Evolutionary conservation across 2,888 invertebrate species (phyloP).

Genomic region (Brassicogethes aeneus): DNA sequence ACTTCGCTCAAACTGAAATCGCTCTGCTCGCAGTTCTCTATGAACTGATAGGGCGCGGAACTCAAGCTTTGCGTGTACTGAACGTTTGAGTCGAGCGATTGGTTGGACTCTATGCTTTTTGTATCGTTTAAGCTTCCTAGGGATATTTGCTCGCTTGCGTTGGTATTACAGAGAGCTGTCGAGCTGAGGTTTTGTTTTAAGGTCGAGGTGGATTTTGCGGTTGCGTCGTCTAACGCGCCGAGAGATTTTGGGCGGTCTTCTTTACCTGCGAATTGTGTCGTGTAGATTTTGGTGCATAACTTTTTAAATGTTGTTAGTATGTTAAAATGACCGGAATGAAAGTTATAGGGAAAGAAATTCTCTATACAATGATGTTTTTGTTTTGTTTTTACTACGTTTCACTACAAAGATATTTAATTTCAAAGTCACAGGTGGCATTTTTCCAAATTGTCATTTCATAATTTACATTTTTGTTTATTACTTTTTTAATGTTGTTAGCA

Average conservation of each 20-base stretch:
- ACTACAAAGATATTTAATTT: no score
- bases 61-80: constrained; percentile 29
- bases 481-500: no score
- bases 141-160: constrained; percentile 25
- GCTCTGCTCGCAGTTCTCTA: constrained; percentile 27
- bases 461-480: no score
- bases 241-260: constrained; percentile 35
- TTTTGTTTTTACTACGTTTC: no score
- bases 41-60: constrained; percentile 28
- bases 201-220: constrained; percentile 19
- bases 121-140: constrained; percentile 23
- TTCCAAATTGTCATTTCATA: no score
- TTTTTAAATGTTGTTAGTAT: no score
- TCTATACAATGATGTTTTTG: no score
- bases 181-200: constrained; percentile 29
- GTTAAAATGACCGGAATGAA: no score
- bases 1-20: constrained; percentile 35
- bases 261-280: no score
- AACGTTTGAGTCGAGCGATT: constrained; percentile 28
- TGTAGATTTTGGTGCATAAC: no score
- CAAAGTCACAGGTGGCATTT: no score
- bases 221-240: constrained; percentile 32
- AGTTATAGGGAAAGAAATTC: no score
- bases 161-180: constrained; percentile 28
- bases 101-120: constrained; percentile 25